These are phyloP conservation scores for Moxostoma hubbsi DNA, from an alignment of 2,797 vertebrate genomes.

Conservation along the genomic window DNA sequence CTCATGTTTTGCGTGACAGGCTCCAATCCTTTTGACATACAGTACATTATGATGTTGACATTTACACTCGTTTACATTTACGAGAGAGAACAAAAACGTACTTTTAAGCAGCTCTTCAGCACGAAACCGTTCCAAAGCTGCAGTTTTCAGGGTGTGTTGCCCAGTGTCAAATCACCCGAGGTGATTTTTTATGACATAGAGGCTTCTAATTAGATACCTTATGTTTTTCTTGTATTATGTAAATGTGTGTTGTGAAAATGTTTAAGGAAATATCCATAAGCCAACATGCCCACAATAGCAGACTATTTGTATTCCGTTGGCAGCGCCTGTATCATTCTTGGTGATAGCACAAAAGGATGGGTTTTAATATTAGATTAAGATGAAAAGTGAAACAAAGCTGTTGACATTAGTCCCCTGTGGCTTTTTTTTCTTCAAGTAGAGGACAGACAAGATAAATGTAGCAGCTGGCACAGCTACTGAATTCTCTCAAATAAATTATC, in stretches of 20 bases:
- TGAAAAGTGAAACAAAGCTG: constrained; percentile 55
- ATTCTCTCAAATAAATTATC: constrained; percentile 46
- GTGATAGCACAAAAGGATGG: constrained; percentile 31
- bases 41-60: too few relatives aligned
- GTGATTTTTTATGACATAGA: constrained; percentile 23
- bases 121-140: too few relatives aligned
- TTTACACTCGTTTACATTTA: too few relatives aligned
- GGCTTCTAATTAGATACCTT: constrained; percentile 39
- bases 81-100: too few relatives aligned
- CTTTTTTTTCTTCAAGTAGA: constrained; percentile 47
- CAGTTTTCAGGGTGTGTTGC: too few relatives aligned
- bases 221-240: constrained; percentile 26
- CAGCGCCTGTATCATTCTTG: constrained; percentile 23
- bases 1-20: too few relatives aligned
- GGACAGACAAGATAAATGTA: constrained; percentile 53
- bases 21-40: too few relatives aligned
- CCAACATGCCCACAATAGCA: background rate
- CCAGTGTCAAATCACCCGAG: background rate
- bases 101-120: too few relatives aligned
- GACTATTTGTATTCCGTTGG: constrained; percentile 42
- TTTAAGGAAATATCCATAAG: constrained; percentile 14
- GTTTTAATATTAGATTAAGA: constrained; percentile 55
- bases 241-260: constrained; percentile 32
- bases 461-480: constrained; percentile 53
- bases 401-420: constrained; percentile 53